Conservation (phyloP, 2,113 vertebrate genomes). For the Saguinus imperator region DNA sequence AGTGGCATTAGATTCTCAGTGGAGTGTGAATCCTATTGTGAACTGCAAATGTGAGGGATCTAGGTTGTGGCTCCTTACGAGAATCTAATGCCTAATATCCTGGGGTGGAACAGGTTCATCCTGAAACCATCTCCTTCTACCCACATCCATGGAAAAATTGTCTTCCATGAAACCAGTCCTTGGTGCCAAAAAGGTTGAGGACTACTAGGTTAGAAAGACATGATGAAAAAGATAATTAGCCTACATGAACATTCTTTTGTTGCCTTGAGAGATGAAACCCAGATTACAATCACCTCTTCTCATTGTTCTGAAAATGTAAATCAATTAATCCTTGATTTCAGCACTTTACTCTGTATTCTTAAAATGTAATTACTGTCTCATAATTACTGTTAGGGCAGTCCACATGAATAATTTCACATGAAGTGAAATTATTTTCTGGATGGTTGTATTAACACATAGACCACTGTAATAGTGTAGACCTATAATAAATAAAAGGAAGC, state of each 20-base stretch:
- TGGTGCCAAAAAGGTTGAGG: too few species aligned
- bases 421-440: not conserved
- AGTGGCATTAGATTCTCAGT: too few species aligned
- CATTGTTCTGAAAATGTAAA: not conserved
- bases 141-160: too few species aligned
- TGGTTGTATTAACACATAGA: not conserved
- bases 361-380: not conserved
- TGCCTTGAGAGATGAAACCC: not conserved
- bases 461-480: not conserved
- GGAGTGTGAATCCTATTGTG: too few species aligned
- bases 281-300: not conserved
- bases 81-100: too few species aligned
- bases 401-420: not conserved
- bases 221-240: not conserved
- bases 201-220: not conserved
- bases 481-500: not conserved
- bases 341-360: not conserved
- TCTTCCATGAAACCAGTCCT: too few species aligned
- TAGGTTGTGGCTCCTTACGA: too few species aligned
- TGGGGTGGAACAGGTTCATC: too few species aligned
- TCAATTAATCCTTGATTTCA: not conserved
- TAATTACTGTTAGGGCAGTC: not conserved
- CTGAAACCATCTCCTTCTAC: too few species aligned
- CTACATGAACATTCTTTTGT: not conserved
- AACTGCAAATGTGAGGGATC: too few species aligned